Conservation (phyloP, 2,113 vertebrate genomes). For the Hemiprocne comata region DNA sequence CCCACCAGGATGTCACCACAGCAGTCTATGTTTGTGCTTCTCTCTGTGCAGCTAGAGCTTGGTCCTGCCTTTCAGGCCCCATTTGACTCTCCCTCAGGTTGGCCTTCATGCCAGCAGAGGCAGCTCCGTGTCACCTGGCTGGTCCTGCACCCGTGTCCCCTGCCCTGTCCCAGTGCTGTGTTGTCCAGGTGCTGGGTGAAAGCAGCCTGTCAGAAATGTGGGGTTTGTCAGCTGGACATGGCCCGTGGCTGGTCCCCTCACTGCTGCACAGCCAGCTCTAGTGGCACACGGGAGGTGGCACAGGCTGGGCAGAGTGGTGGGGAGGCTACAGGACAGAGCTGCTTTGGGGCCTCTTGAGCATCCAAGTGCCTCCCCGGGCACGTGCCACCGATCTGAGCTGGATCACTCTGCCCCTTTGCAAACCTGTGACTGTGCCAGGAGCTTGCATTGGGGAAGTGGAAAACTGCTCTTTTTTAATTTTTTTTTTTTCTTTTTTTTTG, state of each 20-base stretch:
- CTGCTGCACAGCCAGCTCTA: neutral
- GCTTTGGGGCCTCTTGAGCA: neutral
- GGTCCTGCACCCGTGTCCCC: accelerated
- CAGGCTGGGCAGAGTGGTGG: no score
- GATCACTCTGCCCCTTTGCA: neutral
- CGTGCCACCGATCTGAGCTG: accelerated
- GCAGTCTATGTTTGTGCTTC: neutral
- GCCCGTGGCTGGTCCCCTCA: neutral
- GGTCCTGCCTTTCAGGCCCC: neutral
- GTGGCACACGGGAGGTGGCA: neutral
- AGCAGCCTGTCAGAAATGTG: neutral
- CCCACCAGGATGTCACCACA: neutral
- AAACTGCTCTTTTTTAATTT: neutral
- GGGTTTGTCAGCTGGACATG: neutral
- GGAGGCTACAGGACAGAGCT: neutral
- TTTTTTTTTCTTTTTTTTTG: neutral
- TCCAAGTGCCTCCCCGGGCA: neutral
- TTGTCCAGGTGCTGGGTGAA: neutral
- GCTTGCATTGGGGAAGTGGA: neutral
- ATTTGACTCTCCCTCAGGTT: neutral
- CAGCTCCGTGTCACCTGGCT: neutral
- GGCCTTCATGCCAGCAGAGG: neutral
- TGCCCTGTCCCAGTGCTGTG: accelerated
- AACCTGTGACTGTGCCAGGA: neutral
- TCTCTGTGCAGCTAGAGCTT: no score